A percentile compares a stretch with the other conserved stretches of the same genome.
Evolutionary conservation across 2,113 vertebrate genomes (phyloP).

Genomic region (Tursiops truncatus): DNA sequence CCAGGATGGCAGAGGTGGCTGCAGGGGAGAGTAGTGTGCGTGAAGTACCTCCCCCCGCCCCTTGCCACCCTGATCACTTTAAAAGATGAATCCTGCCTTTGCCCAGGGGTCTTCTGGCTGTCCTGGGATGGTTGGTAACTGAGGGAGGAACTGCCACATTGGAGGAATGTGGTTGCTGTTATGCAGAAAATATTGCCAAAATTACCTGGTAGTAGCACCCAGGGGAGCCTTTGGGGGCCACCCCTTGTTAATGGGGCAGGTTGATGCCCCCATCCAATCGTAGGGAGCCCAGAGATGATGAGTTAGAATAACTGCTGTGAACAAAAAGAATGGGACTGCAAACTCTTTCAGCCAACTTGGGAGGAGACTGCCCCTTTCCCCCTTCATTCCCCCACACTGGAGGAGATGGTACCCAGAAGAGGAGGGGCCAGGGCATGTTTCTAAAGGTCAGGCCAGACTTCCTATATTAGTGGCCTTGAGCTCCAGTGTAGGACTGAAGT

Average conservation of each 20-base stretch:
- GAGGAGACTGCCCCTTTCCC: neutral
- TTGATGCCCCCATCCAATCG: neutral
- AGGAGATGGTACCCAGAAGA: neutral
- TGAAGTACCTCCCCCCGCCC: neutral
- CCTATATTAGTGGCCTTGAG: neutral
- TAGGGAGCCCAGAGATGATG: neutral
- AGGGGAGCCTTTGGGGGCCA: neutral
- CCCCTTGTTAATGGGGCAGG: neutral
- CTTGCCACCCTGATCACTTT: neutral
- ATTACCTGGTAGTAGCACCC: neutral
- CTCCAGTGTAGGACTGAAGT: neutral
- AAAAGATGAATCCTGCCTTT: neutral
- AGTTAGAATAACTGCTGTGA: neutral
- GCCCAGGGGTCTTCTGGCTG: neutral
- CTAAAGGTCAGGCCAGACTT: neutral
- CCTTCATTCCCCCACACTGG: neutral
- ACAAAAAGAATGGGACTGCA: neutral
- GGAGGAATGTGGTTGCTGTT: neutral
- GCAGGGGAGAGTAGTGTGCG: neutral
- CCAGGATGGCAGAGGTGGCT: neutral
- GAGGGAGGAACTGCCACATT: neutral
- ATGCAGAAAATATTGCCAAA: neutral
- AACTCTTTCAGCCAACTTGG: neutral
- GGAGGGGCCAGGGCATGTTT: neutral
- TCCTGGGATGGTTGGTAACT: neutral